phyloP scores from a whole-genome alignment of 2,113 vertebrate species.

The Orthonyx spaldingii region DNA sequence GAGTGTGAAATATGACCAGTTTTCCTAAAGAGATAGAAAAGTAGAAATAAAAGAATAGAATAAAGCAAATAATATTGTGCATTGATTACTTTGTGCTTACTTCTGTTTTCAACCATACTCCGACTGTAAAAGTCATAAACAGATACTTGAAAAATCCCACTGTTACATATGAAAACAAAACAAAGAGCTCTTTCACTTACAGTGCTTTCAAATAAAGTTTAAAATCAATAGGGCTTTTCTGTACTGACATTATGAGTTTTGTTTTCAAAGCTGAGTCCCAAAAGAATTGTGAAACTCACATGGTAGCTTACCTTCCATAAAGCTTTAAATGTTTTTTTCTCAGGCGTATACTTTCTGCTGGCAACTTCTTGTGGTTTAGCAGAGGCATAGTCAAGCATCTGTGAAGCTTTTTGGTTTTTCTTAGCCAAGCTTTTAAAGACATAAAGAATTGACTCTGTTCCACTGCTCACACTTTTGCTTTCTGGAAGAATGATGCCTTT shows the following conservation, averaged over 20 bases:
- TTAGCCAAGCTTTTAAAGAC: neutral
- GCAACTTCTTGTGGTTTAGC: constrained; percentile 7
- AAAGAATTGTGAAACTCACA: constrained; percentile 31
- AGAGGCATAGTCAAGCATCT: neutral
- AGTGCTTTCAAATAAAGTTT: constrained; percentile 18
- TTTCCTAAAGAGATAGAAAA: neutral
- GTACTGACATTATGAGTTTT: neutral
- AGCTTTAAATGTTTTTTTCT: constrained; percentile 1
- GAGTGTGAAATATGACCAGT: neutral
- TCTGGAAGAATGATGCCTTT: neutral
- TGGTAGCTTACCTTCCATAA: neutral
- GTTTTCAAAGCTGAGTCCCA: constrained; percentile 38
- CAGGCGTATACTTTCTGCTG: neutral
- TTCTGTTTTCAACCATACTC: neutral
- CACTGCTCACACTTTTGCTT: neutral
- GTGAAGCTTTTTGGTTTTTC: neutral
- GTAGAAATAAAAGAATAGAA: neutral
- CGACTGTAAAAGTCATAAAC: constrained; percentile 3
- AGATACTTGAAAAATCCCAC: constrained; percentile 21
- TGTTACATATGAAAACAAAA: constrained; percentile 13
- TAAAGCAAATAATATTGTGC: neutral
- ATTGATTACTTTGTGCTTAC: neutral
- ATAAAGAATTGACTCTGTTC: neutral
- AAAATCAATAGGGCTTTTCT: constrained; percentile 11
- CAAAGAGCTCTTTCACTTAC: constrained; percentile 6